Base-by-base conservation (phyloP, 2,113 vertebrate species). In the Petroica traversi region DNA sequence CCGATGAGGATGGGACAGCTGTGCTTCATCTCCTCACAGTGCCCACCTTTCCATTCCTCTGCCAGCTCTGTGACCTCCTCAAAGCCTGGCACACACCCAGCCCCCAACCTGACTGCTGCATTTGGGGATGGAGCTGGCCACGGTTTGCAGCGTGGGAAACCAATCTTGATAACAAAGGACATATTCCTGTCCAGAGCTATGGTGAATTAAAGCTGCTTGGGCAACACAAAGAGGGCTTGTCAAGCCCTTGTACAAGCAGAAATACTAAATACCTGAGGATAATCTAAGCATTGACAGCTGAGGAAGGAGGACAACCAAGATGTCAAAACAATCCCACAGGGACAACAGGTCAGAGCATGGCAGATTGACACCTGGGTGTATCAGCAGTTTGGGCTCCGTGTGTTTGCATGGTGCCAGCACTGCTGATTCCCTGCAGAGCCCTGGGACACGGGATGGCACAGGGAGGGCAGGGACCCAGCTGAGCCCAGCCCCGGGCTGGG, bases 381-480 rank as follows among this genome's bases (percentile, higher is more conserved):
- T 1, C 51, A 52, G 28, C 4, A 4, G 15, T 19, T 62, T 22
- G 58, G 57, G 57, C 52, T 62, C 78, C 10, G 45, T 4, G 3
- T 7, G 41, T 52, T 29, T 57, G 28, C 6, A 0, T 1, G 6
- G 48, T 1, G 4, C 40, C 54, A 2, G 3, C 19, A 0, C 19
- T 33, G 40, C 55, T n/a, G 3, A 0, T 8, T 61, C 49, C 40
- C 72, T 31, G 63, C 68, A 69, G 73, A 41, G 38, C 36, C 31
- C 45, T 0, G 11, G 71, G 18, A 63, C 29, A 4, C 0, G 4
- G 38, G 25, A 2, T 7, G 19, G 54, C 63, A 72, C 33, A 12
- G 77, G 49, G 10, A 82, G 48, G 33, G 61, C 58, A 41, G 49
- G 4, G 6, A 31, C 29, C 61, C 17, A 3, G 62, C 87, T 5